A percentile compares a stretch with the other conserved stretches of the same genome.
Evolutionary conservation across 2,888 invertebrate genomes (phyloP).

Genomic region (Hydriomena furcata): DNA sequence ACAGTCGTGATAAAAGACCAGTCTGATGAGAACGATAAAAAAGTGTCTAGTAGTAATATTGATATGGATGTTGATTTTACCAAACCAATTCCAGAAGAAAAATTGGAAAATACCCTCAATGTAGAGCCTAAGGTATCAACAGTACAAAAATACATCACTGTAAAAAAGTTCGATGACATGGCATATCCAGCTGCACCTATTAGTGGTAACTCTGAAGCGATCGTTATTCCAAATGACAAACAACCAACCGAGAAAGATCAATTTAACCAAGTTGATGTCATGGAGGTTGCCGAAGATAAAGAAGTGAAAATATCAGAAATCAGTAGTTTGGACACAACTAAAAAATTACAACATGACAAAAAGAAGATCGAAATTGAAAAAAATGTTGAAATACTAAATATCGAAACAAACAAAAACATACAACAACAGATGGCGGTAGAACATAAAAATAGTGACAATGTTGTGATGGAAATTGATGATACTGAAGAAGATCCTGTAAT

Average conservation of each 20-base stretch:
- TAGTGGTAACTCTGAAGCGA: background rate
- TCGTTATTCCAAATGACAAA: background rate
- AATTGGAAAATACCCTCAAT: background rate
- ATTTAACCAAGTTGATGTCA: background rate
- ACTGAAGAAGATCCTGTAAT: slow-evolving; percentile 9
- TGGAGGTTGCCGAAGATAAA: slow-evolving; percentile 6
- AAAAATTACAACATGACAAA: background rate
- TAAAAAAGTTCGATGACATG: slow-evolving; percentile 9
- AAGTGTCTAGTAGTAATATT: background rate
- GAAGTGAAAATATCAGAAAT: background rate
- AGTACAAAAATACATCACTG: slow-evolving; percentile 4
- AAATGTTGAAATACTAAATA: background rate
- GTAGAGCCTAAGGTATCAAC: background rate
- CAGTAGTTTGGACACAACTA: background rate
- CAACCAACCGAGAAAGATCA: background rate
- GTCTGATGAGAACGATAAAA: background rate
- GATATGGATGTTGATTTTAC: slow-evolving; percentile 2
- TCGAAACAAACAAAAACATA: background rate
- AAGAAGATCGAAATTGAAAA: slow-evolving; percentile 2
- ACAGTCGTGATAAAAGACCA: background rate
- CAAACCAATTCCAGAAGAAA: background rate
- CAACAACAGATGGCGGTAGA: background rate
- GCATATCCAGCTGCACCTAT: background rate
- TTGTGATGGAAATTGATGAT: slow-evolving; percentile 28
- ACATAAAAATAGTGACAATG: slow-evolving; percentile 5